These are phyloP conservation scores for Hyperoplus immaculatus DNA, from an alignment of 2,797 vertebrate species.

Conservation along the genomic window DNA sequence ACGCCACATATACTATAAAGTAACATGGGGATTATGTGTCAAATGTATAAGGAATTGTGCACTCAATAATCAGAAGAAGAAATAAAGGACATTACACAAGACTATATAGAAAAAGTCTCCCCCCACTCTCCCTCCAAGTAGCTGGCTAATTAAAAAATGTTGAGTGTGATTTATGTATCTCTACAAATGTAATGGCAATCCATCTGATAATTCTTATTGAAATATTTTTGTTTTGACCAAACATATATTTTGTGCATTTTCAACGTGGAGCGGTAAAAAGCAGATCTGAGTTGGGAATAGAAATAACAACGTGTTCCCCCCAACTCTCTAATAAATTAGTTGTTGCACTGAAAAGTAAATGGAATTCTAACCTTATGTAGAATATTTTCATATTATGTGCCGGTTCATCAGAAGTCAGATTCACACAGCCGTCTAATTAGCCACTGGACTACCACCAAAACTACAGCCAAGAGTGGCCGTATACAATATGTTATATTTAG, in stretches of 20 bases:
- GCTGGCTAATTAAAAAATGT: neutral
- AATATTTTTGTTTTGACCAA: neutral
- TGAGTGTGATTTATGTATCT: neutral
- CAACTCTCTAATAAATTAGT: neutral
- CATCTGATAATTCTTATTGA: neutral
- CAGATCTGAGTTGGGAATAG: neutral
- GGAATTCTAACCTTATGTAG: slow-evolving; percentile 1
- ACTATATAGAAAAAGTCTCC: neutral
- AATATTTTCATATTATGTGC: slow-evolving; percentile 20
- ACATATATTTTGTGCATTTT: neutral
- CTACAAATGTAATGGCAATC: neutral
- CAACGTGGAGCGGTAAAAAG: neutral
- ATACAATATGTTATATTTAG: slow-evolving; percentile 35
- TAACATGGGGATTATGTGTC: neutral
- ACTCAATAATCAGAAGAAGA: neutral
- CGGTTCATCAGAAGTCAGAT: slow-evolving; percentile 44
- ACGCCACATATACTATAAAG: neutral
- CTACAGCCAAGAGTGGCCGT: slow-evolving; percentile 19
- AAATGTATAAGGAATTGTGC: neutral
- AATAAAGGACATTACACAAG: neutral
- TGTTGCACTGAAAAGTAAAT: slow-evolving; percentile 11
- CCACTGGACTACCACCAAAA: neutral
- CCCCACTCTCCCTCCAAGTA: neutral
- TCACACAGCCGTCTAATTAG: slow-evolving; percentile 47
- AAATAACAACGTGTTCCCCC: neutral